phyloP scores from a whole-genome alignment of 1,140 invertebrate species.

The Ceratina japonica region DNA sequence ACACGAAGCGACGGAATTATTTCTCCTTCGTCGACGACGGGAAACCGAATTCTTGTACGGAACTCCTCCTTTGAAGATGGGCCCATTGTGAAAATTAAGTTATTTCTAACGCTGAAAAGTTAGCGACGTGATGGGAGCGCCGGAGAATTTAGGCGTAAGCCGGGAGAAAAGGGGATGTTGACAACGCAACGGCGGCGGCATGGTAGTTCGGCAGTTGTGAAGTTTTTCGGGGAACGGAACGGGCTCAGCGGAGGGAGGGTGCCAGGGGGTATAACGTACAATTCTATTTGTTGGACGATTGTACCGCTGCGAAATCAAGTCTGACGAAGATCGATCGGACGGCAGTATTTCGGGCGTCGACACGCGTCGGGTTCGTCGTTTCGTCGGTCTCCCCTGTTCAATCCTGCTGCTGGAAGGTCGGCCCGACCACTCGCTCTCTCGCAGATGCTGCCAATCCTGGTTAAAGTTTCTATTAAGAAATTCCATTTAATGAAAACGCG shows the following conservation, averaged over 20 bases:
- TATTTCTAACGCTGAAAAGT: constrained; percentile 2
- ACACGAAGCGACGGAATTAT: background rate
- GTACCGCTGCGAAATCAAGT: constrained; percentile 79
- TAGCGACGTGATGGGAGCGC: no score
- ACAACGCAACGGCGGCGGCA: constrained; percentile 68
- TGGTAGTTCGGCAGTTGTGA: constrained; percentile 68
- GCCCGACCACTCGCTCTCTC: constrained; percentile 55
- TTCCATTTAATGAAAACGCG: constrained; percentile 71
- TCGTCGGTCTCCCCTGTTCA: constrained; percentile 61
- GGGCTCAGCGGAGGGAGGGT: constrained; percentile 34
- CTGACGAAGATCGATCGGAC: constrained; percentile 80
- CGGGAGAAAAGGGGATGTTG: constrained; percentile 65
- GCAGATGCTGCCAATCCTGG: constrained; percentile 77
- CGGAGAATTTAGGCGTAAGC: constrained; percentile 55
- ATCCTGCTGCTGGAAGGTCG: constrained; percentile 51
- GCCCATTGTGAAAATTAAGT: background rate
- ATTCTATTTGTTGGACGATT: constrained; percentile 80
- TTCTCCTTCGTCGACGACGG: no score
- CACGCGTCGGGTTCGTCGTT: constrained; percentile 67
- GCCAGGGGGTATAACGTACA: constrained; percentile 65
- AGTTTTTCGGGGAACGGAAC: constrained; percentile 68
- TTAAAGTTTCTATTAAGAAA: constrained; percentile 78
- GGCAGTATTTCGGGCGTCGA: constrained; percentile 77
- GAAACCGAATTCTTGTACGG: no score
- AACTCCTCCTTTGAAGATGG: background rate